Base-by-base conservation (phyloP, 2,797 vertebrate genomes). In the Fistularia tabacaria region DNA sequence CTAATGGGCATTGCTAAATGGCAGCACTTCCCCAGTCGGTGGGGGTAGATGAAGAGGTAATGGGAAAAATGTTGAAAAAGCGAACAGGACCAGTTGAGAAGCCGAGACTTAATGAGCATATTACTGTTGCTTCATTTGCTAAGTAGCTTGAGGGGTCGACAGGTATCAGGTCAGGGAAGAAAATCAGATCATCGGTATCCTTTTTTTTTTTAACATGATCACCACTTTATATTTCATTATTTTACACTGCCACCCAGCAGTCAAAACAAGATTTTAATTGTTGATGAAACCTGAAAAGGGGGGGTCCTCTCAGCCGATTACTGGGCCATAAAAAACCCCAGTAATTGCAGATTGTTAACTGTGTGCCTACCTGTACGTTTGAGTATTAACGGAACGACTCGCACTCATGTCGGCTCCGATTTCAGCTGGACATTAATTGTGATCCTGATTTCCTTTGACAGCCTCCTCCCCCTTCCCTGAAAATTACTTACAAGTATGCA, bases 1-100 rank as follows among this genome's bases (percentile, higher is more conserved):
- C 62, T 82, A 76, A 82, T 77, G 54, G 70, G 74, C 68, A 74
- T 74, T 67, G 58, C 73, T 82, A 80, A 84, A 83, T 59, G 64
- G 54, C 53, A 57, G 73, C 51, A 66, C 51, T n/a, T n/a, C n/a
- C 38, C 14, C 14, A 57, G 69, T 62, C 62, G 48, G 51, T 51
- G 39, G 54, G 52, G 60, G 57, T 51, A 50, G 60, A 53, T 63
- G 55, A 36, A 0, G 5, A 14, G 15, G 38, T 25, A 13, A 40
- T 43, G 14, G 39, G 14, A 2, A 56, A 50, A 41, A 13, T 65
- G 63, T 74, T 58, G 51, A 69, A 71, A 73, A 71, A 62, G 9
- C 49, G 66, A 60, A 64, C 53, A 54, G 53, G 49, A 57, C 53
- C 25, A 5, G 25, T 25, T 48, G 57, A 55, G 50, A 14, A 53